phyloP scores from a whole-genome alignment of 1,140 invertebrate species.

The Phocides pigmalion region DNA sequence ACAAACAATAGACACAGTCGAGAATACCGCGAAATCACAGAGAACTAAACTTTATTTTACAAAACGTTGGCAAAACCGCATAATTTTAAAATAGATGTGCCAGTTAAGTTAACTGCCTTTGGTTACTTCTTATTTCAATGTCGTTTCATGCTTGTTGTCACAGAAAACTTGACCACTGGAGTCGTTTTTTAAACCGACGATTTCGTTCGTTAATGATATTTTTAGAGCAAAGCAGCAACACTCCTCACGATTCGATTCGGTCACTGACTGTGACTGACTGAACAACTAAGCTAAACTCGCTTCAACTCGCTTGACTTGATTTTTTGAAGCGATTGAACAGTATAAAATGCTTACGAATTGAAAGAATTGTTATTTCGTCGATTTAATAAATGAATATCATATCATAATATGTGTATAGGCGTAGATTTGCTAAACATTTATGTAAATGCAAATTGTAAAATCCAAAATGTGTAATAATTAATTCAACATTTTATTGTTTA shows the following conservation, averaged over 20 bases:
- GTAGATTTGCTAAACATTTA: too few relatives aligned
- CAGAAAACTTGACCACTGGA: slow-evolving; percentile 38
- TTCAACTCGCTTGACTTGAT: slow-evolving; percentile 34
- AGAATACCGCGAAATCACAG: slow-evolving; percentile 51
- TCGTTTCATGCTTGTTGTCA: slow-evolving; percentile 41
- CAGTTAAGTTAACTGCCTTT: slow-evolving; percentile 10
- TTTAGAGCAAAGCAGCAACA: slow-evolving; percentile 42
- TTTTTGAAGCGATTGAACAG: slow-evolving; percentile 28
- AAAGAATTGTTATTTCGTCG: not conserved
- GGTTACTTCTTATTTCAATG: slow-evolving; percentile 35
- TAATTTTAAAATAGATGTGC: slow-evolving; percentile 32
- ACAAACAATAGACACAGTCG: slow-evolving; percentile 50
- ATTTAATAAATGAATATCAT: not conserved
- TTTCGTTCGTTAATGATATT: slow-evolving; percentile 39
- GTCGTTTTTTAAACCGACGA: slow-evolving; percentile 40
- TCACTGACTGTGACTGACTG: slow-evolving; percentile 41
- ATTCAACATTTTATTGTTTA: too few relatives aligned
- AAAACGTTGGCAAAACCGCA: slow-evolving; percentile 28
- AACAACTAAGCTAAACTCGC: slow-evolving; percentile 17
- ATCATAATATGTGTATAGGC: too few relatives aligned
- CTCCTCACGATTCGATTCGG: slow-evolving; percentile 32
- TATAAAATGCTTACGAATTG: slow-evolving; percentile 7
- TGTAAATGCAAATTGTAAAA: too few relatives aligned
- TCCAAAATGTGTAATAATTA: too few relatives aligned
- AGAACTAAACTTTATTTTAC: slow-evolving; percentile 40